A percentile compares a stretch with the other conserved stretches of the same genome.
Evolutionary conservation across 2,888 invertebrate genomes (phyloP).

Genomic region (Diplolepis rosae): DNA sequence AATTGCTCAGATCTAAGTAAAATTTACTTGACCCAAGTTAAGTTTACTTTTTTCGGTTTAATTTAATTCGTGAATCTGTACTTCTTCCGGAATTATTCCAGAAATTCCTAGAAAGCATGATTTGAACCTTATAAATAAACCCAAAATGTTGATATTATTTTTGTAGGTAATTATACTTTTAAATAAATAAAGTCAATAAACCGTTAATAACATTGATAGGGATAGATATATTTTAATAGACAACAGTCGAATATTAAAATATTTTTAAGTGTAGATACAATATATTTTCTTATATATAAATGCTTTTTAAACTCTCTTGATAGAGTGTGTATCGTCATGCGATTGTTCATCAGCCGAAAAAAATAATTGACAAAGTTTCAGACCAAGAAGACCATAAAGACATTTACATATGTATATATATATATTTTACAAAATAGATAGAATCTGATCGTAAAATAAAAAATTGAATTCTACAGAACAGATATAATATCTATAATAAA

Average conservation of each 20-base stretch:
- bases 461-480: slow-evolving; percentile 11
- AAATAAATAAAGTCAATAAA: not conserved
- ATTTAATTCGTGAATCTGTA: no score
- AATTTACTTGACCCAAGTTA: no score
- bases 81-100: no score
- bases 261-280: slow-evolving; percentile 19
- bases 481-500: slow-evolving; percentile 22
- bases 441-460: slow-evolving; percentile 18
- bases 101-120: no score
- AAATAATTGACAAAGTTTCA: slow-evolving; percentile 25
- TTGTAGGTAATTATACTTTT: not conserved
- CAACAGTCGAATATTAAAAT: slow-evolving; percentile 29
- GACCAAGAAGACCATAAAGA: slow-evolving; percentile 20
- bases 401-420: slow-evolving; percentile 14
- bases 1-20: no score
- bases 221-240: slow-evolving; percentile 27
- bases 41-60: no score
- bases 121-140: no score
- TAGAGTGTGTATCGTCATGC: not conserved
- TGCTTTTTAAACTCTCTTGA: slow-evolving; percentile 9
- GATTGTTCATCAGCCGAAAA: slow-evolving; percentile 5
- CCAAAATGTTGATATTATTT: no score
- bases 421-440: not conserved
- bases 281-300: slow-evolving; percentile 17
- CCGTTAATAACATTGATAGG: slow-evolving; percentile 14